Evolutionary conservation across 2,888 invertebrate genomes (phyloP), one percentile per base, ranked within the genome.

Genomic region (Theretra japonica): DNA sequence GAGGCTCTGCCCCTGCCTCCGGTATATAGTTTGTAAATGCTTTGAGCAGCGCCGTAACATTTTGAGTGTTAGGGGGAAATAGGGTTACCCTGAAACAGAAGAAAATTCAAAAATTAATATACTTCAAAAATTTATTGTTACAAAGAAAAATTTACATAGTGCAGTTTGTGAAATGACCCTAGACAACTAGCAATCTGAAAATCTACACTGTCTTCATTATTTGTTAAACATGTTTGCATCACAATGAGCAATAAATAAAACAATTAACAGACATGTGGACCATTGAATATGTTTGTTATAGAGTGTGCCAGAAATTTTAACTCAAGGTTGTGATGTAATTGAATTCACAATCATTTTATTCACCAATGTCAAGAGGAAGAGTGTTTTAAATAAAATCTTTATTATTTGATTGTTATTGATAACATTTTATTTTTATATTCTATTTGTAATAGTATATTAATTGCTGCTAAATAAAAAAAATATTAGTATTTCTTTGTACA

Each of bases 21-120:
- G 92, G 87, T 93, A 93, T 77, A 94, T 78, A 70, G 90, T 89
- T 81, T 94, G 93, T 75, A 94, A 81, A 81, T 93, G 91, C 80
- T 91, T 94, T 17, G 94, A 92, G 85, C 94, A 94, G 87, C 94
- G 94, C 80, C 94, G 89, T 81, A 94, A 88, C 94, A 94, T 94
- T 74, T 81, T 92, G 81, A 79, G 75, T 79, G 74, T 81, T 81
- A 78, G 76, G 72, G 80, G 75, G 82, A 79, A 76, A 76, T 73
- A 75, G 75, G 77, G 75, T 85, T 84, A 86, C 82, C 88, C 91
- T 91, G 89, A 2, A 91, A 90, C 72, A 57, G 73, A 74, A 71
- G 74, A 74, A 73, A 41, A 8, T 7, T 1, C 15, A 41, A 8
- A 41, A 33, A 11, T 60, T 62, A 30, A 23, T 33, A 11, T 60